Evolutionary conservation across 2,797 vertebrate genomes (phyloP).

Genomic region (Rhabdomys pumilio): DNA sequence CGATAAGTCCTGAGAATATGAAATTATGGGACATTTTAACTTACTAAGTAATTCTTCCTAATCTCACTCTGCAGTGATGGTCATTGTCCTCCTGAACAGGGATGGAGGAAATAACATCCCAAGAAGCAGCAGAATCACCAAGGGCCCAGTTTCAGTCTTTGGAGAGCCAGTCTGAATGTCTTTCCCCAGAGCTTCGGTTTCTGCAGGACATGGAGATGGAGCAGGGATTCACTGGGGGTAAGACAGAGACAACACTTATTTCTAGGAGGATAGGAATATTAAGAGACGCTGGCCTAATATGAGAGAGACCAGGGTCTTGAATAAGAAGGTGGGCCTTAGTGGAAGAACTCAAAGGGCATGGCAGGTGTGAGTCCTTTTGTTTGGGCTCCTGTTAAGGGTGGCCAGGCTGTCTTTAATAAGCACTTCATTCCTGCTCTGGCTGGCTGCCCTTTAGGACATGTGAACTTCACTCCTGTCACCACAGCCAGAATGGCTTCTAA

Average conservation of each 20-base stretch:
- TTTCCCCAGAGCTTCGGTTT: constrained; percentile 75
- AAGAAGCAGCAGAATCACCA: constrained; percentile 76
- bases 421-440: constrained; percentile 1
- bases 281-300: background rate
- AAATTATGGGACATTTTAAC: constrained; percentile 16
- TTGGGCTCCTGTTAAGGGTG: constrained; percentile 17
- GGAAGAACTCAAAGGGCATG: constrained; percentile 51
- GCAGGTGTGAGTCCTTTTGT: background rate
- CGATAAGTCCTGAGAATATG: background rate
- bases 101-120: constrained; percentile 78
- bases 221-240: constrained; percentile 82
- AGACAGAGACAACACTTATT: constrained; percentile 53
- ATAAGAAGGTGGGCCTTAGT: background rate
- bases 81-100: constrained; percentile 74
- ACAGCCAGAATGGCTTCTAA: constrained; percentile 33
- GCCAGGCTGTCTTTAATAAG: background rate
- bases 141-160: constrained; percentile 72
- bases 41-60: constrained; percentile 48
- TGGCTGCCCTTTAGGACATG: constrained; percentile 36
- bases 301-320: background rate
- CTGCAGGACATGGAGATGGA: constrained; percentile 79
- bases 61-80: constrained; percentile 79
- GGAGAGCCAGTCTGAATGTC: constrained; percentile 76
- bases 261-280: background rate
- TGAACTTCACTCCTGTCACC: background rate